Evolutionary conservation across 2,888 invertebrate genomes (phyloP).

Genomic region (Apotomis turbidana): DNA sequence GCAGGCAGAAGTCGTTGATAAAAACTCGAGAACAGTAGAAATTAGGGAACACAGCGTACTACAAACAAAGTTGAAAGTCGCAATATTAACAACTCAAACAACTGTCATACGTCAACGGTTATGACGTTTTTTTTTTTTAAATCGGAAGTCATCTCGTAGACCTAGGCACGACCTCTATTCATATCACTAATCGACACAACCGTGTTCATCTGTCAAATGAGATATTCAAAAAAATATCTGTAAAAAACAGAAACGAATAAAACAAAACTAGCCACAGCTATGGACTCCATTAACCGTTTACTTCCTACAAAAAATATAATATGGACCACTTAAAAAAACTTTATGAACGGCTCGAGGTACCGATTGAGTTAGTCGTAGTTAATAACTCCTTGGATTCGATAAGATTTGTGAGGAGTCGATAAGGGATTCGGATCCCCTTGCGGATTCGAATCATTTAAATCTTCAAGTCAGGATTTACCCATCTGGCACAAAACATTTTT

Average conservation of each 20-base stretch:
- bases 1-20: slow-evolving; percentile 3
- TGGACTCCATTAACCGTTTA: neutral
- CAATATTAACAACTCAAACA: neutral
- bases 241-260: neutral
- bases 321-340: too few relatives aligned
- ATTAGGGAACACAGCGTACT: neutral
- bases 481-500: too few relatives aligned
- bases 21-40: neutral
- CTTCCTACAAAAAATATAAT: too few relatives aligned
- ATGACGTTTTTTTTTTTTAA: too few relatives aligned
- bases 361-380: too few relatives aligned
- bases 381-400: too few relatives aligned
- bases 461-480: too few relatives aligned
- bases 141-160: neutral
- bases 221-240: neutral
- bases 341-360: too few relatives aligned
- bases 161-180: neutral
- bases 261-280: slow-evolving; percentile 2
- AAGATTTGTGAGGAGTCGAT: too few relatives aligned
- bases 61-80: neutral
- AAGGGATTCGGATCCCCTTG: too few relatives aligned
- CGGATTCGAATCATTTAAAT: too few relatives aligned
- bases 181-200: neutral
- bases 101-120: neutral
- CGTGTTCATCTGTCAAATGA: slow-evolving; percentile 1